Conservation (phyloP, 1,140 invertebrate genomes). For the Diachasma alloeum region DNA sequence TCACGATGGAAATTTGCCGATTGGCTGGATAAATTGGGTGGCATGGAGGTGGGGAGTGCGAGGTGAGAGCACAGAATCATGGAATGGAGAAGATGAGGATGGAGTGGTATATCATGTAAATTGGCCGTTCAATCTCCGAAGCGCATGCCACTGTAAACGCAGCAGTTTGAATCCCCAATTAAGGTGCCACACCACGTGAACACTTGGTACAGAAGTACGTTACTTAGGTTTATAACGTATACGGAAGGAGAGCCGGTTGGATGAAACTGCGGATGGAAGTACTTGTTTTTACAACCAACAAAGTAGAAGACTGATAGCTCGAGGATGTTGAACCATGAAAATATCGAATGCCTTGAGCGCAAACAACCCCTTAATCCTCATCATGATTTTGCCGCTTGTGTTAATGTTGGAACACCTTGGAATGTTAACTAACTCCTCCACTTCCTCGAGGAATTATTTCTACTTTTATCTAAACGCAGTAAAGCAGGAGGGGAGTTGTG, state of each 20-base stretch:
- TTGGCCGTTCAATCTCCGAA: conserved; percentile 19
- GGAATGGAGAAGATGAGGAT: conserved; percentile 5
- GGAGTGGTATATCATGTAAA: conserved; percentile 23
- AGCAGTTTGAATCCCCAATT: conserved; percentile 20
- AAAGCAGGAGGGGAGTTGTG: too few relatives aligned
- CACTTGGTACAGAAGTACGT: neutral
- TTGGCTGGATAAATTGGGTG: neutral
- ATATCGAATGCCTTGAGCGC: neutral
- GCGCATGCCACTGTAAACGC: conserved; percentile 6
- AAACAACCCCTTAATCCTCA: neutral
- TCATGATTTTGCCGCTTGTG: neutral
- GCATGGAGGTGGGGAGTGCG: neutral
- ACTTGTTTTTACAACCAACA: conserved; percentile 1
- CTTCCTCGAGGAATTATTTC: neutral
- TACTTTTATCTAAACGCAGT: too few relatives aligned
- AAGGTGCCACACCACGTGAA: conserved; percentile 8
- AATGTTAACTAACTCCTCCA: neutral
- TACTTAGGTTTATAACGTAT: neutral
- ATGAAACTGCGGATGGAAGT: neutral
- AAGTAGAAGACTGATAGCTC: neutral
- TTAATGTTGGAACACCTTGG: neutral
- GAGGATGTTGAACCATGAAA: neutral
- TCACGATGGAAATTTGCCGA: conserved; percentile 14
- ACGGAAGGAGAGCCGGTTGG: neutral
- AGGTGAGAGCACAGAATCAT: neutral